Conservation (phyloP, 2,888 invertebrate genomes). For the Tenthredo amoena region DNA sequence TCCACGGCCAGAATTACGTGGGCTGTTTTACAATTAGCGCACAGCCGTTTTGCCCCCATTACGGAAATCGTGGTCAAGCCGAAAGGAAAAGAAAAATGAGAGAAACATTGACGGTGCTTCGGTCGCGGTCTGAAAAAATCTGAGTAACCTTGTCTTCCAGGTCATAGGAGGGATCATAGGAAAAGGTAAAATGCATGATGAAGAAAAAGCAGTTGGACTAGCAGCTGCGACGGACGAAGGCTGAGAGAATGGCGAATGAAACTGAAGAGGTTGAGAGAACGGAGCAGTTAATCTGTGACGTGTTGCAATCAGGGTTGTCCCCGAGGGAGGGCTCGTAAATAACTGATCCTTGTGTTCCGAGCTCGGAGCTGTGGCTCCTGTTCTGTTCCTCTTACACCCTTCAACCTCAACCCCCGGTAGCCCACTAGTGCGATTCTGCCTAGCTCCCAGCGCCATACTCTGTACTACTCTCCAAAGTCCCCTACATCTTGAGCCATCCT, state of each 20-base stretch:
- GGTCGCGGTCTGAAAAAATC: background rate
- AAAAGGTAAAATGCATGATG: background rate
- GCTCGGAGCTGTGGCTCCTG: conserved; percentile 46
- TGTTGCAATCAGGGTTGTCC: conserved; percentile 65
- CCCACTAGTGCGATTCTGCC: background rate
- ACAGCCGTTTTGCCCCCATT: background rate
- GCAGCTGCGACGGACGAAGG: background rate
- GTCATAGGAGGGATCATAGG: background rate
- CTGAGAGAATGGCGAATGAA: conserved; percentile 26
- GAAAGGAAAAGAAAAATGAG: background rate
- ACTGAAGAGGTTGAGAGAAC: conserved; percentile 47
- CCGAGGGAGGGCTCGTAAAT: conserved; percentile 60
- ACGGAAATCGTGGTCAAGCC: background rate
- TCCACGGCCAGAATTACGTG: conserved; percentile 19
- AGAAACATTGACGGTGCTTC: background rate
- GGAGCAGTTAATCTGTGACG: conserved; percentile 63
- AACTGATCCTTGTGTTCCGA: conserved; percentile 59
- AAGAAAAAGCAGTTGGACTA: background rate
- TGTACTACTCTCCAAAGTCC: conserved; percentile 45
- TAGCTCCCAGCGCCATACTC: conserved; percentile 21
- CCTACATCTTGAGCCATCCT: conserved; percentile 50
- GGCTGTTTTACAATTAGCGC: conserved; percentile 35
- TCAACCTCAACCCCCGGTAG: background rate
- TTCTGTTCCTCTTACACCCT: conserved; percentile 34
- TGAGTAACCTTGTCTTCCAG: background rate